These are phyloP conservation scores for Hymenopus coronatus DNA, from an alignment of 2,888 invertebrate genomes.

Conservation along the genomic window DNA sequence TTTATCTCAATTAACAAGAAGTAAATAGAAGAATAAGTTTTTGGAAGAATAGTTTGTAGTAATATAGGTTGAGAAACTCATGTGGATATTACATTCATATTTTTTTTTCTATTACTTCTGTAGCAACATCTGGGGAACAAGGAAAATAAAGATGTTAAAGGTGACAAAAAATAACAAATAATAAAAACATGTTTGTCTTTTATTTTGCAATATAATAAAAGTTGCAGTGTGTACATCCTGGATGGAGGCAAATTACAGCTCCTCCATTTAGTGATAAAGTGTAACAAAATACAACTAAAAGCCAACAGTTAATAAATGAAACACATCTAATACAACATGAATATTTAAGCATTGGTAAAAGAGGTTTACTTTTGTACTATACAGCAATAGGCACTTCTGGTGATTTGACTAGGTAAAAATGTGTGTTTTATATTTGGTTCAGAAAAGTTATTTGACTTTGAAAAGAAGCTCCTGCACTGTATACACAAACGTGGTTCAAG, in stretches of 20 bases:
- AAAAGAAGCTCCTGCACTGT: background rate
- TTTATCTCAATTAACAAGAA: too few relatives aligned
- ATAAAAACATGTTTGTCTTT: background rate
- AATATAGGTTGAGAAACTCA: too few relatives aligned
- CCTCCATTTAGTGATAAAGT: background rate
- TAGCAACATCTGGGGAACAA: too few relatives aligned
- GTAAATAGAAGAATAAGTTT: too few relatives aligned
- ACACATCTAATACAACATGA: background rate
- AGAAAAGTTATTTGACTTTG: background rate
- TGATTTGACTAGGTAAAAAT: background rate
- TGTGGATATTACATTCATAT: too few relatives aligned
- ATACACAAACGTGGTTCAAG: background rate
- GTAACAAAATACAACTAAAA: background rate
- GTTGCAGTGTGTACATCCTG: background rate
- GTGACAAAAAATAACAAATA: background rate
- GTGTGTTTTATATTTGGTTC: background rate
- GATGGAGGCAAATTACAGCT: background rate
- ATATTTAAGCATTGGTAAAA: background rate
- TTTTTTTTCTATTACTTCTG: too few relatives aligned
- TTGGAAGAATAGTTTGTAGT: too few relatives aligned
- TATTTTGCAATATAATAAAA: background rate
- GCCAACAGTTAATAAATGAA: background rate
- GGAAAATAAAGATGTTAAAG: background rate
- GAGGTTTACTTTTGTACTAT: background rate
- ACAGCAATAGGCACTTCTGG: background rate